Evolutionary conservation across 2,113 vertebrate species (phyloP), one percentile per base, ranked within the genome.

Genomic region (Rhodinocichla rosea): DNA sequence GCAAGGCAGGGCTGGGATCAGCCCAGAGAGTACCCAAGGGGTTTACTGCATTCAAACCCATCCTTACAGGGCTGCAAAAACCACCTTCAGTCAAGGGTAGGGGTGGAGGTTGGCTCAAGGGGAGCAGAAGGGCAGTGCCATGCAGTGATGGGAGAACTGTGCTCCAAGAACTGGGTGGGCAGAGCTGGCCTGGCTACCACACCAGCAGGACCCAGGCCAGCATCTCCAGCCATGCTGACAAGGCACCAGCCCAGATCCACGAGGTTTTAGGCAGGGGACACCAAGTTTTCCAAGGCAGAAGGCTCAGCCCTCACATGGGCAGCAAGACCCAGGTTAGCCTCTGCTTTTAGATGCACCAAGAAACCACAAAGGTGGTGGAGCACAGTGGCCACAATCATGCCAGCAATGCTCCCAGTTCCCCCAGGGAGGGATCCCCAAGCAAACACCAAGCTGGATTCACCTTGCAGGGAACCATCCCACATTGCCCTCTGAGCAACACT

Each of bases 191-290:
- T 14, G n/a, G 68, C 23, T 11, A 3, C 39, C 59, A 44, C 9
- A 12, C 18, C 65, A 81, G 22, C 13, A 4, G 47, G 15, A 64
- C 35, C 10, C 15, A 24, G 21, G 59, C 53, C 79, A 83, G 23
- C 50, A 50, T 2, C 8, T 45, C 77, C 60, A 70, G 53, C 33
- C 9, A 0, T 0, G 5, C 40, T 37, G 15, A 28, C 1, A 8
- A 84, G 18, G n/a, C 52, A 37, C 15, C 56, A 75, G 39, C 39
- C 44, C 90, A 81, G 55, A 39, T 45, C 35, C 47, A 40, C 32
- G 23, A 24, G 12, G 2, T 8, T 67, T 74, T 22, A 70, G 23
- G 40, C n/a, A 86, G 22, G 8, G 19, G 18, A 59, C 18, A 59
- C 23, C 7, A 39, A 28, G 4, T 15, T 32, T 59, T 49, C 8